Base-by-base conservation (phyloP, 2,888 invertebrate species). In the Junonia oenone region DNA sequence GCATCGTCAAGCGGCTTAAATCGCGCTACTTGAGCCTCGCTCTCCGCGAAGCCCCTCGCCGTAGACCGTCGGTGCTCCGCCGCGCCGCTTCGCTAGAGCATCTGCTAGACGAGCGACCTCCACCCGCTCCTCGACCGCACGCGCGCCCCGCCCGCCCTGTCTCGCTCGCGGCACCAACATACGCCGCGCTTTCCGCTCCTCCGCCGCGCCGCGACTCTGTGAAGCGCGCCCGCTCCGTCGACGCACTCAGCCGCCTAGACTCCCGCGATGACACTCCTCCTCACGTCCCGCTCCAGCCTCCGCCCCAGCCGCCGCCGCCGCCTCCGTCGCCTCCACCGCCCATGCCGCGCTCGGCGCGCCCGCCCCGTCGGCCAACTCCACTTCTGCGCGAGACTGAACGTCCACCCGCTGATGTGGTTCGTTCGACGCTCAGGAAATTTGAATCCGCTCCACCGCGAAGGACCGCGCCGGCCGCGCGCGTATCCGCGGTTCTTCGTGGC, bases 331-430 rank as follows among this genome's bases (percentile, higher is more conserved):
- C 63, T 69, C 81, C 56, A 29, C 75, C 65, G 92, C 90, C 92
- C 66, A 91, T 86, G 64, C 94, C 91, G 68, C 83, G 56, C 69
- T 72, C 48, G 67, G 78, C 14, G 67, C 80, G 56, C 63, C 84
- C 68, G 63, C 85, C 66, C 67, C 82, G 66, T 60, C 92, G 92
- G 68, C 91, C 93, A 66, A 91, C 88, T 45, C 94, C 94, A 1
- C 84, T 94, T 45, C 91, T 95, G 69, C 93, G 93, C 67, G 95
- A 94, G 63, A 93, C 93, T 11, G 97, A 97, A 71, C 91, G 96
- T 47, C 98, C 98, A 1, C 97, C 97, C 14, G 95, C 95, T 0
- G 97, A 98, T 88, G 93, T 97, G 64, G 98, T 98, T 58, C 96
- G 95, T 69, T 94, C 96, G 59, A 95, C 96, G 11, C 92, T 97